Conservation (phyloP, 2,113 vertebrate genomes). For the Thunnus thynnus region DNA sequence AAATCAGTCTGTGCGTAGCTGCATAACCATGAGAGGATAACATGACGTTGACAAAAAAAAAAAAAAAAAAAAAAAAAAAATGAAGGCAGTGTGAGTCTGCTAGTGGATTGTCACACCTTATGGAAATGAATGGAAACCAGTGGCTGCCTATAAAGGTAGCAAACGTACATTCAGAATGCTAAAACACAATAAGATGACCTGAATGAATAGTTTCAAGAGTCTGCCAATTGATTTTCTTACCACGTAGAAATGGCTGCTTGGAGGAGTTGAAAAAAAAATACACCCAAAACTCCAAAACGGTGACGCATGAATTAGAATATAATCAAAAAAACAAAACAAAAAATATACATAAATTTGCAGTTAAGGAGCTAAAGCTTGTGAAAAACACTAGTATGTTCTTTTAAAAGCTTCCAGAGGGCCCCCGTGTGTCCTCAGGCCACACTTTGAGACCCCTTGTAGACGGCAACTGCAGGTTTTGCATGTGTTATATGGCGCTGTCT, state of each 20-base stretch:
- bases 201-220: neutral
- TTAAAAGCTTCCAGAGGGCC: neutral
- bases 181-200: neutral
- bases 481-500: neutral
- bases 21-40: neutral
- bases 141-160: neutral
- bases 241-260: neutral
- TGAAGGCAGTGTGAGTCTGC: neutral
- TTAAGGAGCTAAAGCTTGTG: neutral
- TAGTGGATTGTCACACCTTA: no score
- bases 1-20: neutral
- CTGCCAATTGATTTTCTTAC: neutral
- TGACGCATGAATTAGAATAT: neutral
- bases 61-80: neutral
- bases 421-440: conserved; percentile 24
- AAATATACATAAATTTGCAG: no score
- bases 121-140: neutral
- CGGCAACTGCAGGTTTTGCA: neutral
- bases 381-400: neutral
- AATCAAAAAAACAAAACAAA: neutral
- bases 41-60: neutral
- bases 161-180: neutral
- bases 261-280: neutral
- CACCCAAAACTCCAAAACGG: neutral
- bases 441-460: conserved; percentile 15